A percentile compares a stretch with the other conserved stretches of the same genome.
These are phyloP conservation scores for Drosophila austrosaltans DNA, from an alignment of 2,888 invertebrate species.

Conservation along the genomic window DNA sequence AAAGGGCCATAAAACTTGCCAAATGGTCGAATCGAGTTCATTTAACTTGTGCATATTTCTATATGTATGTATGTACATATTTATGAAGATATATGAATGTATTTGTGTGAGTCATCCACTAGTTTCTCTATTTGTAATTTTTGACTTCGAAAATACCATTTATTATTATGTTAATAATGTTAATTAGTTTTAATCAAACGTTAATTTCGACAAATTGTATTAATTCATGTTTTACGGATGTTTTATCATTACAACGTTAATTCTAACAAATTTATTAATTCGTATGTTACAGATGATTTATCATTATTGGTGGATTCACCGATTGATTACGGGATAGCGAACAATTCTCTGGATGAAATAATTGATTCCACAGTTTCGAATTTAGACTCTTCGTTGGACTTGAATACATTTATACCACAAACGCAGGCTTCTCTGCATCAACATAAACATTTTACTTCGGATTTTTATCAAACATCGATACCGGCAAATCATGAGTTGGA, in stretches of 20 bases:
- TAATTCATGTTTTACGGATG: conserved; percentile 62
- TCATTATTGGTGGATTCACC: conserved; percentile 69
- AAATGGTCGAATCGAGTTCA: not conserved
- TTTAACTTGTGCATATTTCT: not conserved
- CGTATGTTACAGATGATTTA: conserved; percentile 68
- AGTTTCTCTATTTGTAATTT: not conserved
- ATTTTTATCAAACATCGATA: conserved; percentile 38
- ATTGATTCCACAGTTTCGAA: conserved; percentile 73
- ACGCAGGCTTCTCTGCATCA: conserved; percentile 34
- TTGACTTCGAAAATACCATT: not conserved
- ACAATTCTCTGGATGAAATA: conserved; percentile 78
- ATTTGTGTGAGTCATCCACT: not conserved
- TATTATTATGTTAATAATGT: no score
- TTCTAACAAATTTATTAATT: not conserved
- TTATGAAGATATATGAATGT: not conserved
- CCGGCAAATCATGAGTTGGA: conserved; percentile 44
- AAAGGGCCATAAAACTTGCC: not conserved
- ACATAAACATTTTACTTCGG: conserved; percentile 46
- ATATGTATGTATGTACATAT: no score
- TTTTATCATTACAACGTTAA: conserved; percentile 53
- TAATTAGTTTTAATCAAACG: not conserved
- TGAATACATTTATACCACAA: conserved; percentile 54
- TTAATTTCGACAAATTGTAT: not conserved
- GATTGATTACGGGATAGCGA: conserved; percentile 66
- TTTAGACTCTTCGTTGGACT: conserved; percentile 69